Base-by-base conservation (phyloP, 2,888 invertebrate genomes). In the Oxytorus armatus region DNA sequence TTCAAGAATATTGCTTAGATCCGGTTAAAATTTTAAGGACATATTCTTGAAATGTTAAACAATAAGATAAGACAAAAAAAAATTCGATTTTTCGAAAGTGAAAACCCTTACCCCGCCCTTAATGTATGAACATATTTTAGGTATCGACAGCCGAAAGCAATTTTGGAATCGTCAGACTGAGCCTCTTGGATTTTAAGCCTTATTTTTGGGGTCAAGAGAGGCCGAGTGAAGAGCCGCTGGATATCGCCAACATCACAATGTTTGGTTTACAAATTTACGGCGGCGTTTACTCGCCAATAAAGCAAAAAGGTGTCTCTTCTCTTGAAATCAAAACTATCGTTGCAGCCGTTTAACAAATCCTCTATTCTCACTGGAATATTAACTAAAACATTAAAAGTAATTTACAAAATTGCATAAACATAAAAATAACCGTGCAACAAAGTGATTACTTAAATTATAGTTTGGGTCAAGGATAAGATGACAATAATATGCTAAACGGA, bases 201-300 rank as follows among this genome's bases (percentile, higher is more conserved):
- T 95, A 94, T 85, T 95, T 93, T 82, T 92, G 95, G 84, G 95
- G 95, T 7, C 93, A 92, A 84, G 92, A 93, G 84, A 91, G 93
- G n/a, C 93, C 93, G 77, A 92, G 93, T 79, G 93, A 93, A 11
- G 94, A 94, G 84, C 93, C 94, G 0, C 89, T 95, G 18, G 94
- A 95, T 86, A 90, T 92, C 53, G 90, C 93, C 0, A 92, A 93
- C 85, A 93, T 95, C 25, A 94, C 94, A 1, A 94, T 93, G 89
- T 92, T 95, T 80, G 95, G 95, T 4, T 89, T 95, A 51, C 95
- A 95, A 92, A 93, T 95, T 86, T 94, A 94, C 85, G 95, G 95
- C 18, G 95, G 95, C 11, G 95, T 95, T 79, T 95, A 95, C 87
- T 92, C 93, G 83, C 93, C 93, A 5, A 90, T 93, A 16, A 95